A percentile compares a stretch with the other conserved stretches of the same genome.
These are phyloP conservation scores for Macrosteles quadrilineatus DNA, from an alignment of 1,140 invertebrate genomes.

Conservation along the genomic window DNA sequence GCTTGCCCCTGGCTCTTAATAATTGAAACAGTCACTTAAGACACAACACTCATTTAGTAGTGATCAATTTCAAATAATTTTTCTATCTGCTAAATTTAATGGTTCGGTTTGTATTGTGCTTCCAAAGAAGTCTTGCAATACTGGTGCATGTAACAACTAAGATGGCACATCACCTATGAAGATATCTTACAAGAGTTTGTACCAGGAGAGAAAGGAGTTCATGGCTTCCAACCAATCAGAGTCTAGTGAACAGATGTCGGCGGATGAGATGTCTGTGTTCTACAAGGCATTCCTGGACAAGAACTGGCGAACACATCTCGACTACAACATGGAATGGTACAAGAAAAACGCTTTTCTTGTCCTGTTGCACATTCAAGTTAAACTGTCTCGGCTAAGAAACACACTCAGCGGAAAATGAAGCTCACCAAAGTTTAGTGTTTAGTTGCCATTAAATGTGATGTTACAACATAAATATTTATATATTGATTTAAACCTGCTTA, in stretches of 20 bases:
- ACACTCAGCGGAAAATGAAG: neutral
- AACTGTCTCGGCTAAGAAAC: conserved; percentile 27
- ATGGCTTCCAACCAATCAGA: conserved; percentile 48
- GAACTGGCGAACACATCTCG: conserved; percentile 69
- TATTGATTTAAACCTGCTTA: no score
- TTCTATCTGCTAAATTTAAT: no score
- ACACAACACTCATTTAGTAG: no score
- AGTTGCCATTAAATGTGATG: neutral
- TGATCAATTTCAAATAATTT: no score
- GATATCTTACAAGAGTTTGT: no score
- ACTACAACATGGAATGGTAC: conserved; percentile 76
- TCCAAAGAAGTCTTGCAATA: no score
- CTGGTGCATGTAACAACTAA: no score
- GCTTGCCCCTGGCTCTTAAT: no score
- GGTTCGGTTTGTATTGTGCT: no score
- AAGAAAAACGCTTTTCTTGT: conserved; percentile 50
- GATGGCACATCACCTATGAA: no score
- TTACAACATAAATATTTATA: no score
- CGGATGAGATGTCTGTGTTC: conserved; percentile 84
- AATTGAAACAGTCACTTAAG: no score
- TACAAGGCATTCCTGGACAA: conserved; percentile 80
- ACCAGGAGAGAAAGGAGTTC: conserved; percentile 67
- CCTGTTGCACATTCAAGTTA: conserved; percentile 30
- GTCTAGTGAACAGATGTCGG: conserved; percentile 54
- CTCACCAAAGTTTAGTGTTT: neutral